Base-by-base conservation (phyloP, 35 echinoderm and acorn worm species). In the Anneissia japonica region DNA sequence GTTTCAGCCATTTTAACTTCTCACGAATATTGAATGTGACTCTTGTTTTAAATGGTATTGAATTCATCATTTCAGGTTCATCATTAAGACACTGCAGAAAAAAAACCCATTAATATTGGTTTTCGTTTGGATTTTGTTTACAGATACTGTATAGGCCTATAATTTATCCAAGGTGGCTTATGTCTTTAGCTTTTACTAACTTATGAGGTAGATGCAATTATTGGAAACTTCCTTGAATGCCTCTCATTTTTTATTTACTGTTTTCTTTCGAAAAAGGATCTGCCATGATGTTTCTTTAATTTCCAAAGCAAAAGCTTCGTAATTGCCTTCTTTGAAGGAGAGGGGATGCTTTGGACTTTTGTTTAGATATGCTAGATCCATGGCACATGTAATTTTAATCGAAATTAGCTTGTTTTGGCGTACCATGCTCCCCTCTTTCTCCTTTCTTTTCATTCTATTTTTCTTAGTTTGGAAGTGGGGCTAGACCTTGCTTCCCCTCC, bases 141-240 rank as follows among this genome's bases (percentile, higher is more conserved):
- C 40, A 14, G 40, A 43, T 43, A 6, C 14, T 43, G 55, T 2
- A 88, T 77, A 0, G 86, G 81, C 39, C 46, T 88, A 23, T 37
- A 88, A 55, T 37, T 88, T 0, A 33, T 73, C 86, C 79, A 88
- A 11, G 86, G 33, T 4, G 86, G 86, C 29, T 88, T 88, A 34
- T 74, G 86, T 14, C 86, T 38, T 26, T 87, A 45, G 31, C 77
- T 74, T 0, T 75, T 79, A 16, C 80, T 87, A 56, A 88, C 86
- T 43, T 30, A 0, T 73, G 79, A 81, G 32, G 26, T 37, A 30
- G 77, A 45, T 64, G 80, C 39, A 74, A 12, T 81, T 28, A 74
- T 88, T 0, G 79, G 76, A 4, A 23, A 37, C 77, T 19, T 38
- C n/a, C n/a, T n/a, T n/a, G n/a, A n/a, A n/a, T n/a, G n/a, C n/a